Conservation (phyloP, 2,797 vertebrate species). For the Tragelaphus oryx region DNA sequence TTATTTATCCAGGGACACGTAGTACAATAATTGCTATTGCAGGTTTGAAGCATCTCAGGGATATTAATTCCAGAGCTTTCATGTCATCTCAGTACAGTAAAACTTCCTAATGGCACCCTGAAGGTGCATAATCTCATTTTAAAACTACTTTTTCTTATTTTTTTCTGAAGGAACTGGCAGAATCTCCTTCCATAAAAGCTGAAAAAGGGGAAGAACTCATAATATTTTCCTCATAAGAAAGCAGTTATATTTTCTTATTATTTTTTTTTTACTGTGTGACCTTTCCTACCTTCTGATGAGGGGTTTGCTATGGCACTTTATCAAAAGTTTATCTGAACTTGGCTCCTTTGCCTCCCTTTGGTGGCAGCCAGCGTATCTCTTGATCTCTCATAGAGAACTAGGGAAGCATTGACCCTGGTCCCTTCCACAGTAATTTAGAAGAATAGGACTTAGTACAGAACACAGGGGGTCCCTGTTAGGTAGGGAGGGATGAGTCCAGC, state of each 20-base stretch:
- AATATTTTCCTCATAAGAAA: constrained; percentile 88
- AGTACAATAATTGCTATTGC: constrained; percentile 90
- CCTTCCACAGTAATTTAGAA: neutral
- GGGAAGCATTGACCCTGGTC: neutral
- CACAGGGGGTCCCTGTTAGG: neutral
- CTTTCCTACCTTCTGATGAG: constrained; percentile 80
- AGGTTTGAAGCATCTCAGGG: constrained; percentile 88
- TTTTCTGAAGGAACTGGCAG: constrained; percentile 86
- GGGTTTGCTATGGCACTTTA: constrained; percentile 72
- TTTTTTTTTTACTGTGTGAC: constrained; percentile 79
- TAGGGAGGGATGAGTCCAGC: neutral
- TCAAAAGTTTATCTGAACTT: constrained; percentile 79
- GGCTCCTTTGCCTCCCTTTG: constrained; percentile 41
- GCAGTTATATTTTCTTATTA: constrained; percentile 85
- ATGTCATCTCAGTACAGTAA: constrained; percentile 90
- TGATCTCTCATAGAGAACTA: neutral
- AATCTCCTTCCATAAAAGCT: constrained; percentile 88
- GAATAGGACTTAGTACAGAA: neutral
- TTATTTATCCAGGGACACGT: constrained; percentile 90
- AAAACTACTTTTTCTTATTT: constrained; percentile 88
- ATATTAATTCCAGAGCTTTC: constrained; percentile 90
- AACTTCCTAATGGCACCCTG: constrained; percentile 90
- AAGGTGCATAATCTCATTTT: constrained; percentile 90
- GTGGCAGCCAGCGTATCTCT: neutral
- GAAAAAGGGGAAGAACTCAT: constrained; percentile 84